Evolutionary conservation across 2,797 vertebrate species (phyloP).

Genomic region (Halcyon leucocephala): DNA sequence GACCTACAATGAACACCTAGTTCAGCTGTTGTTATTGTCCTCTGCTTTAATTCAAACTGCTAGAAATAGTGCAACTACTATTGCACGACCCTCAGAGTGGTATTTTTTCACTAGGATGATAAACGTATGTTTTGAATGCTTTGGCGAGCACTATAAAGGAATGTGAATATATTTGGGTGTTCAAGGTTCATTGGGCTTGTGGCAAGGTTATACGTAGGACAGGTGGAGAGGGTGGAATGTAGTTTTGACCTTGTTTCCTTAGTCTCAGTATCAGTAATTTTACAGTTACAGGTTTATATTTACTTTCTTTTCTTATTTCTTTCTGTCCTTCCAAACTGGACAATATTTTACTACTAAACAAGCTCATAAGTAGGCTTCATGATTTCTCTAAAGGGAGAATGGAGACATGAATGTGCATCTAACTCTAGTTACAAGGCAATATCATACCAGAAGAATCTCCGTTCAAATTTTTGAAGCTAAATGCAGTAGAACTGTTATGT

Average conservation of each 20-base stretch:
- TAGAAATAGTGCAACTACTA: not conserved
- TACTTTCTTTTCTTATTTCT: not conserved
- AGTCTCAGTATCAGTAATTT: not conserved
- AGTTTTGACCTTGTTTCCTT: not conserved
- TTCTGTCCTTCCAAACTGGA: not conserved
- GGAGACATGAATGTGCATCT: not conserved
- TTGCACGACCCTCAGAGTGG: not conserved
- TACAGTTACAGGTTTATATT: not conserved
- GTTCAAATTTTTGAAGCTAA: not conserved
- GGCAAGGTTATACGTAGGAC: not conserved
- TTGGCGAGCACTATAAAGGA: not conserved
- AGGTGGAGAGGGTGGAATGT: not conserved
- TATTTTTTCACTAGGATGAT: not conserved
- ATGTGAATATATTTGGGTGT: not conserved
- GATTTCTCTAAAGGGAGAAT: not conserved
- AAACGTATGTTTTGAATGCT: not conserved
- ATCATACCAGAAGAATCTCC: not conserved
- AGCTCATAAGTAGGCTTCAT: not conserved
- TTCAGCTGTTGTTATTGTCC: not conserved
- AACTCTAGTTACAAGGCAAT: fast-evolving
- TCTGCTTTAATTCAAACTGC: not conserved
- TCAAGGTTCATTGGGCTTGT: not conserved
- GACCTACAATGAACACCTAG: not conserved
- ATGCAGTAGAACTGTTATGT: not conserved
- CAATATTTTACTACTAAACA: not conserved